Percentiles rank a stretch among this genome's conserved stretches.
phyloP scores from a whole-genome alignment of 1,140 invertebrate species.

The Drosophila azteca region DNA sequence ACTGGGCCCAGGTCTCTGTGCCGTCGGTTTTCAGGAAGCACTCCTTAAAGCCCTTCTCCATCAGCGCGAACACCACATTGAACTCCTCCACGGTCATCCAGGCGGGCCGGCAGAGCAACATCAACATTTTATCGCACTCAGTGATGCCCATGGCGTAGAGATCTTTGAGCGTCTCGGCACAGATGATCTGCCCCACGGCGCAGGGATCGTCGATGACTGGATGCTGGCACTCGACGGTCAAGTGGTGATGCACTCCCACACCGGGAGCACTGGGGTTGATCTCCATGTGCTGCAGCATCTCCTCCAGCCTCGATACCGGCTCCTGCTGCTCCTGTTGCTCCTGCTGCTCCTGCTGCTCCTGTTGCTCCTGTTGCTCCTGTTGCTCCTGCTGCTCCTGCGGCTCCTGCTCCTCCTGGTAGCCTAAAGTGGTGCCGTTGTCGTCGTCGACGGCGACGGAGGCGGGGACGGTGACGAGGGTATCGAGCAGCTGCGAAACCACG shows the following conservation, averaged over 20 bases:
- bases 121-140: slow-evolving; percentile 99
- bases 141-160: slow-evolving; percentile 99
- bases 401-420: slow-evolving; percentile 87
- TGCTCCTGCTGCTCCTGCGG: too few species aligned
- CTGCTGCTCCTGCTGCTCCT: slow-evolving; percentile 86
- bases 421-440: slow-evolving; percentile 87
- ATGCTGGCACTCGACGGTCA: slow-evolving; percentile 99
- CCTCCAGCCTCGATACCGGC: slow-evolving; percentile 89
- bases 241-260: slow-evolving; percentile 86
- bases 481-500: slow-evolving; percentile 93
- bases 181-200: slow-evolving; percentile 99
- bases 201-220: slow-evolving; percentile 99
- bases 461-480: slow-evolving; percentile 86
- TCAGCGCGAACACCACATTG: slow-evolving; percentile 96
- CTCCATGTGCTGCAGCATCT: slow-evolving; percentile 93
- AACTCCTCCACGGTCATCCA: slow-evolving; percentile 98
- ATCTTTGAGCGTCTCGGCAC: slow-evolving; percentile 99
- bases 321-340: slow-evolving; percentile 77
- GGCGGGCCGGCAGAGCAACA: slow-evolving; percentile 96
- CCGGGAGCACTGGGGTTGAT: slow-evolving; percentile 87
- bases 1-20: slow-evolving; percentile 97
- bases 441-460: slow-evolving; percentile 84
- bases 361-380: slow-evolving; percentile 84
- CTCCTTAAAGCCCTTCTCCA: slow-evolving; percentile 87
- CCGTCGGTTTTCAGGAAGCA: slow-evolving; percentile 96